Base-by-base conservation (phyloP, 2,113 vertebrate species). In the Petroica traversi region DNA sequence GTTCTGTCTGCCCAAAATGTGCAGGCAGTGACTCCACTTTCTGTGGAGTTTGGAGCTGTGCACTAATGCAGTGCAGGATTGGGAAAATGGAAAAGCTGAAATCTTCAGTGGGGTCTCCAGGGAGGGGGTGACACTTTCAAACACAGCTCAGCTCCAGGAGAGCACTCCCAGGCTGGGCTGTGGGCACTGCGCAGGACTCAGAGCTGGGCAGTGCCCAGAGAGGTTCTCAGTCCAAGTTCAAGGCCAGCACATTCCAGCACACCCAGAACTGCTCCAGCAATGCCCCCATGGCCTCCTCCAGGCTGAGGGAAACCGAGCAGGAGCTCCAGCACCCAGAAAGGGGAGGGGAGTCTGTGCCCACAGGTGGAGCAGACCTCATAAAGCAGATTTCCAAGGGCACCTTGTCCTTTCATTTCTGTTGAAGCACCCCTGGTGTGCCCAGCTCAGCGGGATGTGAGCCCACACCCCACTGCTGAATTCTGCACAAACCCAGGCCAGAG, bases 191-290 rank as follows among this genome's bases (percentile, higher is more conserved):
- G 34, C 19, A 57, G 46, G 45, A 31, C 46, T n/a, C 31, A 5
- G 61, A 22, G 77, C 3, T 54, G 33, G 79, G 59, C 81, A n/a
- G 2, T 1, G 40, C 59, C 20, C 9, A 24, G 6, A 34, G 23
- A 5, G 6, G 7, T 3, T 25, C 18, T 9, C 0, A 1, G 5
- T 33, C 26, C 18, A 5, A 45, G 16, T 20, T 33, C 68, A 68
- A 67, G 68, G n/a, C n/a, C 19, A 71, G 15, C 24, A 11, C 26
- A 20, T 11, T 25, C 6, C 49, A 57, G 8, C 23, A 19, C 12
- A 19, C 12, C 26, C 4, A 8, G 28, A 22, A 19, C 12, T 31
- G 19, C 64, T 41, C 38, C 74, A 75, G 69, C 19, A 13, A 6
- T 0, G 43, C 14, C 51, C 72, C 43, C 41, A 19, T 3, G 17